These are phyloP conservation scores for Theocolax elegans DNA, from an alignment of 1,140 invertebrate genomes.

Conservation along the genomic window DNA sequence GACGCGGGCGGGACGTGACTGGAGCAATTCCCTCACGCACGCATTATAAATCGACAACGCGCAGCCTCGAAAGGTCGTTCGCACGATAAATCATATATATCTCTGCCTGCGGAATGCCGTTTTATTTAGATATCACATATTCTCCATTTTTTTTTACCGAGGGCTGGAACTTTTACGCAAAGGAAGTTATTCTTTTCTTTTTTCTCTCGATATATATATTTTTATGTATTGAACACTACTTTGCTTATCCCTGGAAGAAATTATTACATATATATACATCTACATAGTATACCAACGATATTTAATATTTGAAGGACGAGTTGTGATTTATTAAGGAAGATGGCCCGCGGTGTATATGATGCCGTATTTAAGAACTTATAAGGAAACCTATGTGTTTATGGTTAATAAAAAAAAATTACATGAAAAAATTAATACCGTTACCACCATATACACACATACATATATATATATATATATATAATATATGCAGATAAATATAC, in stretches of 20 bases:
- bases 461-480: too few species aligned
- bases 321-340: slow-evolving; percentile 3
- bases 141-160: slow-evolving; percentile 11
- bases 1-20: slow-evolving; percentile 23
- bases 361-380: not conserved
- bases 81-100: slow-evolving; percentile 39
- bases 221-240: too few species aligned
- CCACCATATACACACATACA: too few species aligned
- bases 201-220: too few species aligned
- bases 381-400: too few species aligned
- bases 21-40: slow-evolving; percentile 15
- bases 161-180: slow-evolving; percentile 24
- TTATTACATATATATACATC: too few species aligned
- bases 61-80: slow-evolving; percentile 40
- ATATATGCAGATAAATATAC: too few species aligned
- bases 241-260: too few species aligned
- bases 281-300: too few species aligned
- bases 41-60: slow-evolving; percentile 19
- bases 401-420: too few species aligned
- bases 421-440: too few species aligned
- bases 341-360: not conserved
- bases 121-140: slow-evolving; percentile 39
- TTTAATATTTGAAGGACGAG: not conserved
- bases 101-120: slow-evolving; percentile 38
- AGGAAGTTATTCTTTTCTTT: too few species aligned